Evolutionary conservation across 2,888 invertebrate species (phyloP).

Genomic region (Dynastes maya): DNA sequence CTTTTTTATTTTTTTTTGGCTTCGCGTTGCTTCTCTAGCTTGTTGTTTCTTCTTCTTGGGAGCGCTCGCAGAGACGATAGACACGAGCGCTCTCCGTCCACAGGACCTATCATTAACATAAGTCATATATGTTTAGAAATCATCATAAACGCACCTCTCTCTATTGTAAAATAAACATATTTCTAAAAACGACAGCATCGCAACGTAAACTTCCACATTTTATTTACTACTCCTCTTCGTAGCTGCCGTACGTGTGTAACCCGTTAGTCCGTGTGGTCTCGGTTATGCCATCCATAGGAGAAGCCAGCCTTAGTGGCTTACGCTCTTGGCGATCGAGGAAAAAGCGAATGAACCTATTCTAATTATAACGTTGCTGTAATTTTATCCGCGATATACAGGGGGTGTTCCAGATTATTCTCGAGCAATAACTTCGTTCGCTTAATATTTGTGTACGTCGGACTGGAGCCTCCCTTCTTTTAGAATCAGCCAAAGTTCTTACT

Average conservation of each 20-base stretch:
- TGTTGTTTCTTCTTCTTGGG: constrained; percentile 25
- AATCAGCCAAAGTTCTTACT: too few relatives aligned
- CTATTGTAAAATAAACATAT: constrained; percentile 50
- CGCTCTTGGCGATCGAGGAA: constrained; percentile 19
- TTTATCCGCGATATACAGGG: constrained; percentile 18
- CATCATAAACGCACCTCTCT: constrained; percentile 47
- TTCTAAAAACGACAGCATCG: constrained; percentile 47
- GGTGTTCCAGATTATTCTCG: too few relatives aligned
- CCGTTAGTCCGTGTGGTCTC: constrained; percentile 18
- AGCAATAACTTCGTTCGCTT: too few relatives aligned
- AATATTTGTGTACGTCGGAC: too few relatives aligned
- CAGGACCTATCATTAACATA: constrained; percentile 43
- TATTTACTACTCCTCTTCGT: constrained; percentile 44
- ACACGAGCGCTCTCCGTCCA: constrained; percentile 12
- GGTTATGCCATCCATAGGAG: neutral
- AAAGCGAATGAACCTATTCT: constrained; percentile 46
- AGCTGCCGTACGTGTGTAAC: constrained; percentile 10
- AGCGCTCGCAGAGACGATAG: constrained; percentile 11
- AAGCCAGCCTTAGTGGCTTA: neutral
- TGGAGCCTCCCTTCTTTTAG: too few relatives aligned
- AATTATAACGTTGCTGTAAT: constrained; percentile 41
- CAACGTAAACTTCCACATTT: constrained; percentile 50
- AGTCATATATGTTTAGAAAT: constrained; percentile 49
- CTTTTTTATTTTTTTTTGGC: constrained; percentile 18
- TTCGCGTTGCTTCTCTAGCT: neutral